phyloP scores from a whole-genome alignment of 2,113 vertebrate species.

The Montifringilla adamsi region DNA sequence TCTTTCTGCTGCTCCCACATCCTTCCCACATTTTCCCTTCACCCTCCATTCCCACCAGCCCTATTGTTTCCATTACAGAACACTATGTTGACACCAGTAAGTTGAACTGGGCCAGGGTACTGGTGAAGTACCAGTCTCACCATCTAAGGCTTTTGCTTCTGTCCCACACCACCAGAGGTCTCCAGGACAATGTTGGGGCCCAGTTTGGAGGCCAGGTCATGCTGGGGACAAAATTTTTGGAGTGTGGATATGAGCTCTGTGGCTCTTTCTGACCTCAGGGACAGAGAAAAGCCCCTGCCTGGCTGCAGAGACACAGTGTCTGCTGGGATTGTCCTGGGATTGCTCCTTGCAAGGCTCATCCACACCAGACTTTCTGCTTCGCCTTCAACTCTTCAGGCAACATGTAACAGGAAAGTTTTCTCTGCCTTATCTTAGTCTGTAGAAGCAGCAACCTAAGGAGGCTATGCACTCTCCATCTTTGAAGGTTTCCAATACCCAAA shows the following conservation, averaged over 20 bases:
- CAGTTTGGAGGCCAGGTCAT: neutral
- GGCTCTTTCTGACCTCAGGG: neutral
- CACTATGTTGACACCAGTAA: neutral
- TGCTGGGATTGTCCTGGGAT: neutral
- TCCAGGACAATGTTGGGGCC: fast-evolving
- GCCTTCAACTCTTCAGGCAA: neutral
- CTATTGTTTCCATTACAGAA: neutral
- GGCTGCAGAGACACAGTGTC: fast-evolving
- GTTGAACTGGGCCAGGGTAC: neutral
- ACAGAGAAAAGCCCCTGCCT: neutral
- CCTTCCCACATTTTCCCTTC: neutral
- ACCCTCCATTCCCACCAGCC: neutral
- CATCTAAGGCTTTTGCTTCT: neutral
- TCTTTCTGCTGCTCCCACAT: neutral
- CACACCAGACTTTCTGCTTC: neutral
- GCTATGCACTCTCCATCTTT: neutral
- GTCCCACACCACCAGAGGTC: neutral
- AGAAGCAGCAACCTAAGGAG: neutral
- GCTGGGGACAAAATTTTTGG: neutral
- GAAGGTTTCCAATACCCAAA: neutral
- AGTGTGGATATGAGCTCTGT: neutral
- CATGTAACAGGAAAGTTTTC: neutral
- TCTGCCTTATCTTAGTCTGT: neutral
- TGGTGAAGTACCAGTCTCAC: neutral
- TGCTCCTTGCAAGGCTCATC: neutral